Evolutionary conservation across 2,888 invertebrate species (phyloP).

Genomic region (Elysia crispata): DNA sequence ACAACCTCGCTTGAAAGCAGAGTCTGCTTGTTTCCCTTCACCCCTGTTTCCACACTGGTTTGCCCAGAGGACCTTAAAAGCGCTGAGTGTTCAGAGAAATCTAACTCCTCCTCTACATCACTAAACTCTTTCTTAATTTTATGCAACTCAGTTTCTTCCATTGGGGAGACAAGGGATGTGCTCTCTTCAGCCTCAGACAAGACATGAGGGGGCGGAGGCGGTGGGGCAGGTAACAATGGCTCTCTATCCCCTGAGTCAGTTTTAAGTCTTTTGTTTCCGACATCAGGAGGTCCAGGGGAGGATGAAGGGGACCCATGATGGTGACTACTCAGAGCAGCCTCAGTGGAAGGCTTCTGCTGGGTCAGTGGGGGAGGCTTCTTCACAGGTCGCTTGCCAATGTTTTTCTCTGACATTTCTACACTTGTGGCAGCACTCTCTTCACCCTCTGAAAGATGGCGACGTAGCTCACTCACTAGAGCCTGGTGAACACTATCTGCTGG

Average conservation of each 20-base stretch:
- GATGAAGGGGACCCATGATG: no score
- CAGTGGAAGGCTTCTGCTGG: neutral
- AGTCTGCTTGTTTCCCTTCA: conserved; percentile 15
- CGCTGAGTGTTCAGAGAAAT: no score
- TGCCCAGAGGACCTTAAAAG: no score
- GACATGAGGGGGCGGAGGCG: neutral
- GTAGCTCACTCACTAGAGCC: conserved; percentile 46
- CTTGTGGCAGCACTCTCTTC: conserved; percentile 30
- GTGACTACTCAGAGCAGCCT: no score
- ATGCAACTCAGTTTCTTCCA: no score
- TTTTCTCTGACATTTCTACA: conserved; percentile 25
- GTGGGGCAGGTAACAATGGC: conserved; percentile 28
- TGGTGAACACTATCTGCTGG: conserved; percentile 46
- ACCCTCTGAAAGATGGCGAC: conserved; percentile 44
- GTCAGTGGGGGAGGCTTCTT: neutral
- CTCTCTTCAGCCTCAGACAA: neutral
- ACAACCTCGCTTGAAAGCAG: neutral
- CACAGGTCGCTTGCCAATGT: neutral
- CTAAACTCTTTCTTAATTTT: no score
- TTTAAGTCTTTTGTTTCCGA: no score
- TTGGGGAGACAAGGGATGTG: no score
- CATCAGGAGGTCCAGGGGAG: no score
- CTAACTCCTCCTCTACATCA: no score
- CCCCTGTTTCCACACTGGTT: neutral
- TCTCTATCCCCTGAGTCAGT: no score